Evolutionary conservation across 2,888 invertebrate genomes (phyloP), one percentile per base, ranked within the genome.

Genomic region (Lutraria lutraria): DNA sequence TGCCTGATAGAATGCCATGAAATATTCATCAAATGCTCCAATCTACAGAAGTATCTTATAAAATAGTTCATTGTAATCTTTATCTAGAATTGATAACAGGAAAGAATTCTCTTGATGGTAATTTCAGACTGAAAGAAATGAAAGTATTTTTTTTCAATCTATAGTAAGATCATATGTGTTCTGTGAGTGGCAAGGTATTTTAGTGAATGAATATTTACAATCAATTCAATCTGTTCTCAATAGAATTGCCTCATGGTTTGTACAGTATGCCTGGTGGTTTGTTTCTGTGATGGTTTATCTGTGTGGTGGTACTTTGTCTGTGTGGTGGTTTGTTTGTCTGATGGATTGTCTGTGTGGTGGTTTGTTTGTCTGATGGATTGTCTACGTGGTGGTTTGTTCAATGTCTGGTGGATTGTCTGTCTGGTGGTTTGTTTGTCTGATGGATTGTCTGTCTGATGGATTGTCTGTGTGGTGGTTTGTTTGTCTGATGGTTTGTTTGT

Each of bases 1-100:
- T 68, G 25, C 25, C 25, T 68, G 63, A 68, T 68, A 68, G n/a
- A 25, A 76, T 76, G 76, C 76, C 76, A 76, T 76, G 19, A 76
- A 76, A 76, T 76, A 31, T 76, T 76, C 76, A 76, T 34, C 76
- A 76, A 31, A 31, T 56, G 4, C 63, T 68, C 25, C 63, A 25
- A 68, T 68, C 25, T 68, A 68, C 25, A 25, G n/a, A 25, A 25
- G 25, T 68, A 68, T 68, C 63, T 68, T 68, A 68, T 68, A 68
- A 3, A 68, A 68, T 21, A 60, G 19, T 60, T 60, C 21, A 60
- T 60, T n/a, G 60, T 60, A 60, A 60, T 60, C 63, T n/a, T 25
- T 4, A 12, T 25, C 21, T 68, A 68, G 63, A n/a, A 2, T 68
- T 68, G 63, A 68, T 68, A 68, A 68, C 63, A 68, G 13, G 12